Percentiles rank a stretch among this genome's conserved stretches.
These are phyloP conservation scores for Sericinus montela DNA, from an alignment of 2,888 invertebrate species.

Conservation along the genomic window DNA sequence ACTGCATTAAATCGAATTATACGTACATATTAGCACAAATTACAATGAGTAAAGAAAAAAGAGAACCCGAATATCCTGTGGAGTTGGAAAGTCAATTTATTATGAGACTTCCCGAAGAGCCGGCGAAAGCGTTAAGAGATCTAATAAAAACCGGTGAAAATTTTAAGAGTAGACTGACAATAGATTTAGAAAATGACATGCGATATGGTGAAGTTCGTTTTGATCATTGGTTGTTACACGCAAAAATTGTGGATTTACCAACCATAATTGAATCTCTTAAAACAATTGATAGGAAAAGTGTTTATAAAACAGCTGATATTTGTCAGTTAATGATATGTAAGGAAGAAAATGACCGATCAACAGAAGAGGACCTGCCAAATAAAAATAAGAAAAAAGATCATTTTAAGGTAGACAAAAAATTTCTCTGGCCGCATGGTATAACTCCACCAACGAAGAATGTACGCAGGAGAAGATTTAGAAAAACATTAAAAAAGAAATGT, in stretches of 20 bases:
- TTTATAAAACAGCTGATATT: slow-evolving; percentile 96
- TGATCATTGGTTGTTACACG: slow-evolving; percentile 88
- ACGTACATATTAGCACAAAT: too few species aligned
- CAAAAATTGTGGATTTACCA: slow-evolving; percentile 92
- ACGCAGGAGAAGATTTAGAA: slow-evolving; percentile 90
- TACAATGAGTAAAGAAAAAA: slow-evolving; percentile 31
- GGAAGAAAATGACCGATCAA: slow-evolving; percentile 86
- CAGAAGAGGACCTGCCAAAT: slow-evolving; percentile 85
- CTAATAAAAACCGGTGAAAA: slow-evolving; percentile 83
- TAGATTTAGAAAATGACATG: slow-evolving; percentile 90
- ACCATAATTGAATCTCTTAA: slow-evolving; percentile 93
- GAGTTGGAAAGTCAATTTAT: slow-evolving; percentile 90
- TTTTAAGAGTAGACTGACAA: slow-evolving; percentile 87
- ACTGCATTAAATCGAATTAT: too few species aligned
- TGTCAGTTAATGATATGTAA: slow-evolving; percentile 91
- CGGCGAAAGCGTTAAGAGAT: slow-evolving; percentile 83
- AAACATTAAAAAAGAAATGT: slow-evolving; percentile 95
- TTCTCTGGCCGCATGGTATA: slow-evolving; percentile 93
- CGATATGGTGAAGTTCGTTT: slow-evolving; percentile 90
- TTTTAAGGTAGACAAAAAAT: slow-evolving; percentile 87
- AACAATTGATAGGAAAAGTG: slow-evolving; percentile 94
- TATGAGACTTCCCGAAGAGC: slow-evolving; percentile 86
- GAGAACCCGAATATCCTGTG: slow-evolving; percentile 53
- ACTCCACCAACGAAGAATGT: slow-evolving; percentile 96
- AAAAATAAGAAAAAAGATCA: slow-evolving; percentile 89